These are phyloP conservation scores for Cryptotis parvus DNA, from an alignment of 2,113 vertebrate species.

Conservation along the genomic window DNA sequence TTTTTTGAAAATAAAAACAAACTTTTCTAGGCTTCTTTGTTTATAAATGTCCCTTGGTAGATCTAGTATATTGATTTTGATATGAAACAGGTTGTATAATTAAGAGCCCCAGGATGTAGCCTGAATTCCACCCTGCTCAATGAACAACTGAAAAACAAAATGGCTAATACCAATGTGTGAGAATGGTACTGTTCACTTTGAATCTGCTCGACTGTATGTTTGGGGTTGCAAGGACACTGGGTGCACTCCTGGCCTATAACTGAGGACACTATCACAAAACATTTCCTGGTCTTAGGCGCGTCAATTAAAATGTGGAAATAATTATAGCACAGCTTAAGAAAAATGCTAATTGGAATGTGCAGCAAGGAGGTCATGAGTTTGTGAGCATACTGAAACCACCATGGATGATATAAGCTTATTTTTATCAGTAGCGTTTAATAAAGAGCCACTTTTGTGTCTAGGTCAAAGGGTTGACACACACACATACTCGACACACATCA, in stretches of 20 bases:
- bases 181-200: background rate
- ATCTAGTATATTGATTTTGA: background rate
- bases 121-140: background rate
- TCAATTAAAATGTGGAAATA: slow-evolving; percentile 46
- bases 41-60: slow-evolving; percentile 1
- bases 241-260: background rate
- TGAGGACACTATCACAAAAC: slow-evolving; percentile 6
- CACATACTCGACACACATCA: slow-evolving; percentile 46
- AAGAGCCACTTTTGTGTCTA: slow-evolving; percentile 50
- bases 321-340: slow-evolving; percentile 53
- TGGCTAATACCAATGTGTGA: background rate
- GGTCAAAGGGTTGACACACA: slow-evolving; percentile 50
- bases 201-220: background rate
- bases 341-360: slow-evolving; percentile 14
- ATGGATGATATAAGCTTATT: slow-evolving; percentile 55
- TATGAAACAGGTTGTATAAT: background rate
- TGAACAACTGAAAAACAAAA: slow-evolving; percentile 55
- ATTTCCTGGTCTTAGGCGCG: background rate
- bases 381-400: slow-evolving; percentile 60
- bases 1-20: too few relatives aligned
- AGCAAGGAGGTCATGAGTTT: slow-evolving; percentile 40
- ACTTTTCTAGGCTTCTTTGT: background rate
- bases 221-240: background rate
- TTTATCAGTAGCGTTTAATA: slow-evolving; percentile 71
- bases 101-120: background rate